Base-by-base conservation (phyloP, 1,140 invertebrate species). In the Temnothorax nylanderi region DNA sequence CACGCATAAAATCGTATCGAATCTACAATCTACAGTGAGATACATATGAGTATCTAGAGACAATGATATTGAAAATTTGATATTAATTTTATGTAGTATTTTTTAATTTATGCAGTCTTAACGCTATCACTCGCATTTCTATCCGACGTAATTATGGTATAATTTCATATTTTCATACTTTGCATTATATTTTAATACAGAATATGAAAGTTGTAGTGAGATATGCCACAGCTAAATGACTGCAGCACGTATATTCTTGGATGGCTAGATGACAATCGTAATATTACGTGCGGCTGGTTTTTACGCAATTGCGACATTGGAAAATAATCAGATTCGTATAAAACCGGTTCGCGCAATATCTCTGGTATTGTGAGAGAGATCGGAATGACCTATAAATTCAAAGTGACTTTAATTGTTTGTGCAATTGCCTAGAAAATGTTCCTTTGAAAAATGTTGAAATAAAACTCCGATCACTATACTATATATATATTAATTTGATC, bases 311-410 rank as follows among this genome's bases (percentile, higher is more conserved):
- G 69, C 69, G 80, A 84, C 80, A 75, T 84, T 84, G 80, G 80
- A 84, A 84, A 84, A 84, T 84, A 84, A 84, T 84, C 80, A 84
- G 80, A 84, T 84, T 82, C 69, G 80, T 71, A 84, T 75, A 62
- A 82, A 84, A 84, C 69, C 80, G 80, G 69, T 84, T 84, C 80
- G 54, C 69, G 80, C 54, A n/a, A 54, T 54, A 54, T 16, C 37
- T 84, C 54, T 75, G 80, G 41, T 84, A 84, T 74, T 60, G 44
- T 74, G 4, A 75, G 80, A 84, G 69, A 84, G 54, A 81, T 60
- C n/a, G 69, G 54, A 51, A 84, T 84, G 69, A 74, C 80, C 80
- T 84, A 84, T 62, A 84, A 84, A 84, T 84, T 60, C 54, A 84
- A 84, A 84, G 67, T 60, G 69, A 84, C 41, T 74, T 84, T 84